Conservation (phyloP, 2,113 vertebrate species). For the Pseudopipra pipra region DNA sequence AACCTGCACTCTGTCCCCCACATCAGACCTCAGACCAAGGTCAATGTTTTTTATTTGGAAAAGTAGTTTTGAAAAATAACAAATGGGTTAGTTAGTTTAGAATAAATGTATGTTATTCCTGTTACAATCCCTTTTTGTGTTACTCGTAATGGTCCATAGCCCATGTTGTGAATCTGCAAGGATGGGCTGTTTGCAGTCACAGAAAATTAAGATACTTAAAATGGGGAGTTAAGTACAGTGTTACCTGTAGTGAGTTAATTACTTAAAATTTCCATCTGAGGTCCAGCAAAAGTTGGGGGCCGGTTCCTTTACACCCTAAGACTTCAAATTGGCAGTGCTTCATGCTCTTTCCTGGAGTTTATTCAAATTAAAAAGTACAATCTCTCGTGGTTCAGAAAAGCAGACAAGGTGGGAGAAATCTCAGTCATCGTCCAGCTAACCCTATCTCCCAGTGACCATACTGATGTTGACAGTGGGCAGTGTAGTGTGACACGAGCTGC, state of each 20-base stretch:
- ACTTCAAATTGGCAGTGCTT: not conserved
- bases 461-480: not conserved
- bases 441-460: not conserved
- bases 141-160: not conserved
- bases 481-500: not conserved
- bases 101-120: not conserved
- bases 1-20: not conserved
- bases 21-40: not conserved
- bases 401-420: not conserved
- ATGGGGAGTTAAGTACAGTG: not conserved
- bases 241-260: not conserved
- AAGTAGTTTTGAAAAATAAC: constrained; percentile 13
- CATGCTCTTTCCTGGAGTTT: not conserved
- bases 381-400: not conserved
- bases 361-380: not conserved
- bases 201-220: not conserved
- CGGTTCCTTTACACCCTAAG: not conserved
- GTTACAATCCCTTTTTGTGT: not conserved
- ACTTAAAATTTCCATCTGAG: not conserved
- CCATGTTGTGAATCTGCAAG: not conserved
- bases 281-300: not conserved
- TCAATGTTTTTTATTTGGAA: constrained; percentile 12
- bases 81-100: not conserved
- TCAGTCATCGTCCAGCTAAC: not conserved
- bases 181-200: not conserved